These are phyloP conservation scores for Nephila pilipes DNA, from an alignment of 1,140 invertebrate genomes.

Conservation along the genomic window DNA sequence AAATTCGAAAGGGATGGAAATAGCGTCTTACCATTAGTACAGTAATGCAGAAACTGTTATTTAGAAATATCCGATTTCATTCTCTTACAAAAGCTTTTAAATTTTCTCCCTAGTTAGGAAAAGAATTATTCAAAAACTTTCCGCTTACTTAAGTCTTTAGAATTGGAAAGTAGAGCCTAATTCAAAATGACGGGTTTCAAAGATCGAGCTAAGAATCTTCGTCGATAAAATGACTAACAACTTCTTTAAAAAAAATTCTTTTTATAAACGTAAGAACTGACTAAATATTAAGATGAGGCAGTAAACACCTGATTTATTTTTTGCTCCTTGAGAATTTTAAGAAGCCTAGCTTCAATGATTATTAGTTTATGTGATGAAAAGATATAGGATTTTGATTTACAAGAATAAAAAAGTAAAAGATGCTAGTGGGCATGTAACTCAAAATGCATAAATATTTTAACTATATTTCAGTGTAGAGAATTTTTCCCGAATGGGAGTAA, in stretches of 20 bases:
- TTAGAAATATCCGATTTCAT: neutral
- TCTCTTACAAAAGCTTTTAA: slow-evolving; percentile 52
- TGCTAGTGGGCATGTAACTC: neutral
- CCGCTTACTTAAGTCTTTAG: neutral
- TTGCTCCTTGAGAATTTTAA: neutral
- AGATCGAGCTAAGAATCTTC: slow-evolving; percentile 7
- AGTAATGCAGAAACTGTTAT: slow-evolving; percentile 1
- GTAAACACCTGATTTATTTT: neutral
- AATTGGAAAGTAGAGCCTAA: slow-evolving; percentile 42
- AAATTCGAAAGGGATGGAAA: neutral
- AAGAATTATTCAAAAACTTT: slow-evolving; percentile 50
- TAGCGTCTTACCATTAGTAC: neutral
- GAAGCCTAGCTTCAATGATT: neutral
- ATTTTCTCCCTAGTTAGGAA: neutral
- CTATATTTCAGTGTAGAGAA: neutral
- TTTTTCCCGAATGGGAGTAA: neutral
- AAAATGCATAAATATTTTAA: neutral
- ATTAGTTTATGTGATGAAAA: neutral
- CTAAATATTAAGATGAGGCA: neutral
- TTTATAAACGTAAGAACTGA: neutral
- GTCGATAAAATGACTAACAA: neutral
- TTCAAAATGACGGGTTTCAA: slow-evolving; percentile 51
- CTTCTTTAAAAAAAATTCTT: neutral
- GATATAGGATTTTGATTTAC: neutral
- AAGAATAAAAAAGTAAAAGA: neutral